Base-by-base conservation (phyloP, 2,797 vertebrate genomes). In the Falco cherrug region DNA sequence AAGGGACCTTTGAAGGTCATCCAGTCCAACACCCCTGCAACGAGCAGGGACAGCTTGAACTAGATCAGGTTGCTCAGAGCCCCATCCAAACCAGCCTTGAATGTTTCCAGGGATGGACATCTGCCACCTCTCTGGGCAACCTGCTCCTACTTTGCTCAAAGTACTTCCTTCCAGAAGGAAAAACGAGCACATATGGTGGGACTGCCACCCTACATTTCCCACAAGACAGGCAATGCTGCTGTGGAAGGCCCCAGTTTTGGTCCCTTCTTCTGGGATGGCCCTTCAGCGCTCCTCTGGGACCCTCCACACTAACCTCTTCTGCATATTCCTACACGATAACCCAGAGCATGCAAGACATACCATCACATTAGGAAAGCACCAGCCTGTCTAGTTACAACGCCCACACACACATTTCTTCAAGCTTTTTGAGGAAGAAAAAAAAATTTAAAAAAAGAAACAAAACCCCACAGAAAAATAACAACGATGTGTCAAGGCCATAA, bases 341-440 rank as follows among this genome's bases (percentile, higher is more conserved):
- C 13, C 63, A 31, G 37, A 82, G n/a, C 37, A 16, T 4, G 3
- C 35, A 70, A 37, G 59, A 65, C 53, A 24, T 47, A 33, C 81
- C 43, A 61, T 53, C 43, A 63, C 2, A 0, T 28, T 51, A 39
- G 31, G 59, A 60, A 69, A 67, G 59, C 51, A 76, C 11, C 51
- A 69, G 9, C 18, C n/a, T 79, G 26, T 61, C 39, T 84, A 25
- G 33, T 77, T 79, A 31, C 51, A 87, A 59, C 67, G 57, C 4
- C 4, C 18, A 6, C 15, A 12, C 10, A 6, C 5, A 15, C 10
- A 17, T 54, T 47, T 91, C 57, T 51, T 26, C 19, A 74, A 63
- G 33, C 6, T 31, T 60, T 43, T 47, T 6, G 2, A 10, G 9
- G 1, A 5, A 8, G 8, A 3, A 14, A n/a, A 16, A 13, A 51